Conservation (phyloP, 2,113 vertebrate species). For the Archilochus colubris region DNA sequence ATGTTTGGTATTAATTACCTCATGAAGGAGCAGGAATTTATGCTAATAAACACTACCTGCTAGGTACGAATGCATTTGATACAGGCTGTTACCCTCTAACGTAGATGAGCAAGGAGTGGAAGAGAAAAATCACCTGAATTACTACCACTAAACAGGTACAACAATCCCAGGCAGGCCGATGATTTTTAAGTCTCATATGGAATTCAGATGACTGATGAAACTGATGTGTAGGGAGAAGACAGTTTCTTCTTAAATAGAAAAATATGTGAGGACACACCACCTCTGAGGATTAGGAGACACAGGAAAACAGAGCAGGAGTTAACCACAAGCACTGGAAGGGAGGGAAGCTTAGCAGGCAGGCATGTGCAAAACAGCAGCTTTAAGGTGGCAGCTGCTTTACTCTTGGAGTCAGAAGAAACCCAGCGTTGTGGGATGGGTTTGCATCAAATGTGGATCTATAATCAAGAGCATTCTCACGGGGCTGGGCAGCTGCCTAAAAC, state of each 20-base stretch:
- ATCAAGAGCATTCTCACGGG: rapidly evolving
- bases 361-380: neutral
- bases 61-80: neutral
- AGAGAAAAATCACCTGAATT: constrained; percentile 26
- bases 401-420: neutral
- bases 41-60: constrained; percentile 25
- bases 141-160: neutral
- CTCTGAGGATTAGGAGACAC: constrained; percentile 5
- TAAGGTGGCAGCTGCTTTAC: constrained; percentile 15
- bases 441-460: neutral
- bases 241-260: neutral
- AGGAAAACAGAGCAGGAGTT: constrained; percentile 6
- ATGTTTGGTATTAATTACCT: constrained; percentile 31
- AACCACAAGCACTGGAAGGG: neutral
- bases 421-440: neutral
- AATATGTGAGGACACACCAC: neutral
- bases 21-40: constrained; percentile 30
- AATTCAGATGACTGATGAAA: constrained; percentile 4
- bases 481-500: neutral
- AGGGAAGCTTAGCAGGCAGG: neutral
- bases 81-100: constrained; percentile 21
- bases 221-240: neutral
- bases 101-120: neutral
- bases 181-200: neutral
- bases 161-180: neutral